phyloP scores from a whole-genome alignment of 1,140 invertebrate genomes.

The Pseudomyrmex flavicornis region DNA sequence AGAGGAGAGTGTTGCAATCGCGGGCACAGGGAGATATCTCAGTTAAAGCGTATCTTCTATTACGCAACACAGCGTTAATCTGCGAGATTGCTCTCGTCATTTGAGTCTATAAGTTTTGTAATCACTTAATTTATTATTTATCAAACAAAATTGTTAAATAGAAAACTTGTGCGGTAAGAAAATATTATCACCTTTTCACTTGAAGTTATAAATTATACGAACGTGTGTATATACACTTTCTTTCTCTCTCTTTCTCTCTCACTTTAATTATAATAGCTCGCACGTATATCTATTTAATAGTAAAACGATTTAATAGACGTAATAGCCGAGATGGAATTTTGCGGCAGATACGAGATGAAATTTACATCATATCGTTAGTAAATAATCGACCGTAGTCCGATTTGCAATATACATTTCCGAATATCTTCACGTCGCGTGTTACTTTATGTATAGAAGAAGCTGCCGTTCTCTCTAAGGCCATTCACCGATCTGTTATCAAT shows the following conservation, averaged over 20 bases:
- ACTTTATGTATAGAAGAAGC: background rate
- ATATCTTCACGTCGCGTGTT: slow-evolving; percentile 3
- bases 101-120: slow-evolving; percentile 52
- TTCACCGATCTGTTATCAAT: slow-evolving; percentile 6
- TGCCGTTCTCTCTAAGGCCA: background rate
- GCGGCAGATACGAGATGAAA: background rate
- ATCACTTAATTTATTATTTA: background rate
- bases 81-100: slow-evolving; percentile 43
- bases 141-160: no score
- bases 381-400: background rate
- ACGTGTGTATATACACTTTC: no score
- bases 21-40: slow-evolving; percentile 43
- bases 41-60: slow-evolving; percentile 64
- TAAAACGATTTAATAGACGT: no score
- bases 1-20: slow-evolving; percentile 41
- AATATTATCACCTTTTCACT: background rate
- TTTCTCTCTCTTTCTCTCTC: no score
- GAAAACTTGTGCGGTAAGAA: background rate
- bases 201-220: no score
- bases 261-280: no score
- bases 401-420: slow-evolving; percentile 8
- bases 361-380: background rate
- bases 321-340: background rate
- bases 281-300: no score
- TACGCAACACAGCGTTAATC: slow-evolving; percentile 48